Base-by-base conservation (phyloP, 2,888 invertebrate species). In the Thyatira batis region DNA sequence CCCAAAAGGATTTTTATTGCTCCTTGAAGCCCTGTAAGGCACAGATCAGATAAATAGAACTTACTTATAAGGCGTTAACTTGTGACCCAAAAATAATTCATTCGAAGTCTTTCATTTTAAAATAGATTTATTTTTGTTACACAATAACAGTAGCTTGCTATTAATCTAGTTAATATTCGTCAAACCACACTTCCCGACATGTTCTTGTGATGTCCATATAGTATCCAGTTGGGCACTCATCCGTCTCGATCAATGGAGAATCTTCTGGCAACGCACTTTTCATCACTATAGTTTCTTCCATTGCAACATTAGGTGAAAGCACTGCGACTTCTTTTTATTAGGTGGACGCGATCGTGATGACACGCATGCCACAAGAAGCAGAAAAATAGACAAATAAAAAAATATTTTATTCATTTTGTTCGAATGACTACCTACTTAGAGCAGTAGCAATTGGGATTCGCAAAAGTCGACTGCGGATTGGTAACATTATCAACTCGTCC, bases 161-260 rank as follows among this genome's bases (percentile, higher is more conserved):
- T 13, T 11, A 45, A 11, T 27, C 23, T 39, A 49, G 23, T 43
- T 69, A 61, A 6, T n/a, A n/a, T n/a, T 78, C 73, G 30, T 78
- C 79, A 53, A 71, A 84, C 87, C 89, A 90, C 54, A 89, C 86
- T 63, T 88, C 85, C 20, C 89, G 81, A 53, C 89, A 89, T 23
- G 69, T 61, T 11, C 85, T 84, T 0, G 65, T 58, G 13, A 75
- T 43, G 52, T 88, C 89, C 63, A 69, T 46, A 54, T 74, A 60
- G 13, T 61, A 74, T 17, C 88, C 89, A 1, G 73, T 67, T 0
- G 80, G 79, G 48, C 89, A 89, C 0, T 51, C 61, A 4, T 49
- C 48, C 9, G 59, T 61, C 20, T 54, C 49, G 39, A 63, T 57
- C 9, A 62, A 64, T 0, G 87, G 86, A 0, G 89, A 88, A 45